Conservation (phyloP, 2,113 vertebrate species). For the Gallinago undulata region DNA sequence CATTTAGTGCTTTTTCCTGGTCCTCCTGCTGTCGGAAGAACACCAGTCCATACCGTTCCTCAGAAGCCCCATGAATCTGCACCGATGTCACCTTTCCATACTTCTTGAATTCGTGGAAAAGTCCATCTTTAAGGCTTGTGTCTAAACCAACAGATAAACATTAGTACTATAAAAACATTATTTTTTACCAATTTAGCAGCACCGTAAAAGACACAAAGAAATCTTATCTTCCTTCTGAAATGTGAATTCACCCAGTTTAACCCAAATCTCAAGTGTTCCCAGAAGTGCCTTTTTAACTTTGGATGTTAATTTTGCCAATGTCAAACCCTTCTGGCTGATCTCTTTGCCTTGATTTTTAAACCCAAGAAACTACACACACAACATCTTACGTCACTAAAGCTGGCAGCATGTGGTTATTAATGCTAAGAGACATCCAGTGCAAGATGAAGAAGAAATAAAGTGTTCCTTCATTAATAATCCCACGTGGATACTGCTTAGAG, state of each 20-base stretch:
- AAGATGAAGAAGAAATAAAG: neutral
- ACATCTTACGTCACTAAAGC: neutral
- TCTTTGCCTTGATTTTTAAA: neutral
- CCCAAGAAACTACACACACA: neutral
- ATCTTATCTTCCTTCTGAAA: neutral
- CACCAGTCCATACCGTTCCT: conserved; percentile 95
- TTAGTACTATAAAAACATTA: neutral
- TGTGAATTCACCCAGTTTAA: neutral
- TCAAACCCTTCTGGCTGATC: neutral
- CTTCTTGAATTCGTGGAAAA: conserved; percentile 99
- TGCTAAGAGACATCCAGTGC: neutral
- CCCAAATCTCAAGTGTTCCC: neutral
- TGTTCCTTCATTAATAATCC: neutral
- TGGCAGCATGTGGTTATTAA: rapidly evolving
- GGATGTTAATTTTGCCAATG: neutral
- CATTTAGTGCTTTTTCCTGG: conserved; percentile 94
- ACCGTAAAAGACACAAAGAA: neutral
- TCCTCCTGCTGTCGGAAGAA: conserved; percentile 99
- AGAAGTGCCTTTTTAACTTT: neutral
- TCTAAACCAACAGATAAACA: conserved; percentile 74
- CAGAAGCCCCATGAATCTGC: conserved; percentile 94
- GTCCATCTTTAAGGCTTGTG: conserved; percentile 98
- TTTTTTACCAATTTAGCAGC: neutral
- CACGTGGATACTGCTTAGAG: rapidly evolving
- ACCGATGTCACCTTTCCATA: conserved; percentile 98